Evolutionary conservation across 2,888 invertebrate genomes (phyloP).

Genomic region (Buathra laborator): DNA sequence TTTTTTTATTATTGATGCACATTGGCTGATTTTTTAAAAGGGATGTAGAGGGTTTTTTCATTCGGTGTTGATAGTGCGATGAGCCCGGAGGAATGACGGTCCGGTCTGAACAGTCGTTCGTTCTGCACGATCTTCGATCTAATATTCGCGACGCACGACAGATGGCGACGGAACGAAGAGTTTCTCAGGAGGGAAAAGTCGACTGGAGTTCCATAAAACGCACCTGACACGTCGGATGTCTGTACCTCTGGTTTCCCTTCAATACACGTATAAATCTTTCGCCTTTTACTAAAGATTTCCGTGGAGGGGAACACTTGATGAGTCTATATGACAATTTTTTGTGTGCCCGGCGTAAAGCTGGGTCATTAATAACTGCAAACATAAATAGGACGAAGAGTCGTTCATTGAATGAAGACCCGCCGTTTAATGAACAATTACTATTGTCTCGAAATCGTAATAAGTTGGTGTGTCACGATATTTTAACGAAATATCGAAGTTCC

Average conservation of each 20-base stretch:
- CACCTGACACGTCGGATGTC: accelerated
- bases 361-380: too few species aligned
- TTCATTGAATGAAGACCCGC: too few species aligned
- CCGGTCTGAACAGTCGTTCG: not conserved
- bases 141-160: slow-evolving; percentile 5
- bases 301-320: too few species aligned
- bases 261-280: slow-evolving; percentile 85
- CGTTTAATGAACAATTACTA: too few species aligned
- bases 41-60: too few species aligned
- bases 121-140: not conserved
- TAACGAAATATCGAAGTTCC: too few species aligned
- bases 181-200: slow-evolving; percentile 30
- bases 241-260: slow-evolving; percentile 84
- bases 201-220: slow-evolving; percentile 7
- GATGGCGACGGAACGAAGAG: slow-evolving; percentile 26
- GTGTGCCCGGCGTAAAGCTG: not conserved
- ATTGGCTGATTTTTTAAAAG: too few species aligned
- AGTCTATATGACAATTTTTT: too few species aligned
- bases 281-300: slow-evolving; percentile 85
- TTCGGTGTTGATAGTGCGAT: too few species aligned
- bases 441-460: too few species aligned
- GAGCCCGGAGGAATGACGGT: not conserved
- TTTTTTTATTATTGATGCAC: too few species aligned
- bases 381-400: not conserved
- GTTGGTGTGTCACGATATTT: too few species aligned